phyloP scores from a whole-genome alignment of 2,797 vertebrate species.

The Morus bassanus region DNA sequence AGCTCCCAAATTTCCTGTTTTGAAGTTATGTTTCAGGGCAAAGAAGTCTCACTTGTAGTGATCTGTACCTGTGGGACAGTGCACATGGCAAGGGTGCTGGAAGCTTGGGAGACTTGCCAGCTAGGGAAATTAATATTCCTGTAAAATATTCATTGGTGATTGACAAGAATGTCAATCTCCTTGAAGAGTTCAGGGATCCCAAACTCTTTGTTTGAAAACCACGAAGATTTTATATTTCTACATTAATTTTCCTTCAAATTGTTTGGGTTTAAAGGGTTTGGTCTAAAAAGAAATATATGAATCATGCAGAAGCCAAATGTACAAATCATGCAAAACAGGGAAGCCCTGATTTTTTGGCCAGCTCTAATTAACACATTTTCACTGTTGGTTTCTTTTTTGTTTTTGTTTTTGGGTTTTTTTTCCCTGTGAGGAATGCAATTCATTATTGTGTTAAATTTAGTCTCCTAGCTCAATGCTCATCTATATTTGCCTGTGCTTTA shows the following conservation, averaged over 20 bases:
- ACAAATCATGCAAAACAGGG: not conserved
- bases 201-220: not conserved
- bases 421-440: not conserved
- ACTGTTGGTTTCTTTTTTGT: not conserved
- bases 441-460: not conserved
- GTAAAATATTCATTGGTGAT: not conserved
- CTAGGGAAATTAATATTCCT: not conserved
- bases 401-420: not conserved
- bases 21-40: not conserved
- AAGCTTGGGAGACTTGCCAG: not conserved
- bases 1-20: not conserved
- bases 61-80: not conserved
- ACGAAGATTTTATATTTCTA: not conserved
- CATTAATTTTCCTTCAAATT: not conserved
- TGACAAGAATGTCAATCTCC: not conserved
- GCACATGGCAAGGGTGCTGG: not conserved
- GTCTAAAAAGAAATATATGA: not conserved
- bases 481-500: not conserved
- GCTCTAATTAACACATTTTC: not conserved
- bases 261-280: not conserved
- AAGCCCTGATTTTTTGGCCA: not conserved
- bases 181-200: not conserved
- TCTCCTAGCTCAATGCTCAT: not conserved
- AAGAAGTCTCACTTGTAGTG: not conserved
- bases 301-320: not conserved